Evolutionary conservation across 2,797 vertebrate species (phyloP), one percentile per base, ranked within the genome.

Genomic region (Alcedo atthis): DNA sequence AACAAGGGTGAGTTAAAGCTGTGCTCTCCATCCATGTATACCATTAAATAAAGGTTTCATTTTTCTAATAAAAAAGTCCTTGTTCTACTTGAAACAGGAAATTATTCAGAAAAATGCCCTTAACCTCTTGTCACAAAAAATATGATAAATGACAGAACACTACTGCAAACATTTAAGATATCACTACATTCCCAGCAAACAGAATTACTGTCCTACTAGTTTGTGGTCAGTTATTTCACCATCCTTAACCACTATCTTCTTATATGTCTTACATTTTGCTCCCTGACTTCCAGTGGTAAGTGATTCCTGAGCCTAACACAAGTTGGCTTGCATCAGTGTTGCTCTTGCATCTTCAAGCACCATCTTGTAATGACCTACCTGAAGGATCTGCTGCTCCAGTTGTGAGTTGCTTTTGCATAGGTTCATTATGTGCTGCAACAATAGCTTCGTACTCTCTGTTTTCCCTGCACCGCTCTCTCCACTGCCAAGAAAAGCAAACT

Each of bases 381-480:
- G 98, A 55, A 98, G 96, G 71, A 98, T 97, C 92, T 98, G 98
- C 85, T 96, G 98, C 87, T 98, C 98, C 26, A 98, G 96, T 87
- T 98, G 98, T 0, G 90, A 97, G 94, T 98, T 98, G 63, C 97
- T 97, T 57, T 93, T 96, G 91, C 97, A 98, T 3, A 98, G 92
- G 62, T 97, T 96, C 97, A 98, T 98, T 83, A 98, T 95, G 63
- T 98, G 98, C 66, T 96, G 94, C 83, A 98, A 90, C 58, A 98
- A 88, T 2, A 98, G 94, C 66, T 98, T 98, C 0, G 97, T 97
- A 94, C 97, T 98, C 90, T 98, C 98, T 0, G 98, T 98, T 91
- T 98, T 98, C 28, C 98, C 98, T 12, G 98, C 98, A 37, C 98
- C 98, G 1, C 98, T 98, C 89, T 98, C 98, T 55, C 98, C 98